Conservation (phyloP, 2,888 invertebrate species). For the Lepidocyrtinus sp. region DNA sequence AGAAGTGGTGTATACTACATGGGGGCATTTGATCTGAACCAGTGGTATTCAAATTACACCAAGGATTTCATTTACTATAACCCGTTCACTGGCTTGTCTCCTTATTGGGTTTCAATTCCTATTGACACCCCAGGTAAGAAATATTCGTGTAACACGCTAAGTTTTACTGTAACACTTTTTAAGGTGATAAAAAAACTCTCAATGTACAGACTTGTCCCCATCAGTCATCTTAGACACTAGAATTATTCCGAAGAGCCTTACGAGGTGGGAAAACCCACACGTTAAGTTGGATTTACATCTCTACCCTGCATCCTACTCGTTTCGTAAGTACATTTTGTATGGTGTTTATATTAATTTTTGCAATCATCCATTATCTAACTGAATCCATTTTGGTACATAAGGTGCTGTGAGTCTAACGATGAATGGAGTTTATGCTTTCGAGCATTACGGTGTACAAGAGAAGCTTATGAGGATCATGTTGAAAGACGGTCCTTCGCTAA, state of each 20-base stretch:
- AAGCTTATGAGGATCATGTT: conserved; percentile 65
- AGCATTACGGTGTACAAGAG: conserved; percentile 72
- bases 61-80: conserved; percentile 74
- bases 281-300: conserved; percentile 75
- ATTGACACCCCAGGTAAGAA: conserved; percentile 59
- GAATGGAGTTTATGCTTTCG: conserved; percentile 71
- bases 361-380: background rate
- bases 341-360: too few relatives aligned
- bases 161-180: background rate
- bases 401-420: conserved; percentile 65
- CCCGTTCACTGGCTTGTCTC: conserved; percentile 59
- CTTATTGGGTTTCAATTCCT: conserved; percentile 68
- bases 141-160: background rate
- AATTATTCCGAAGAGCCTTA: conserved; percentile 76
- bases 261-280: conserved; percentile 80
- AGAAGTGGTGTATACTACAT: conserved; percentile 65
- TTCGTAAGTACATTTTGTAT: conserved; percentile 76
- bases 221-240: conserved; percentile 74
- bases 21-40: conserved; percentile 87
- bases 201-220: conserved; percentile 18
- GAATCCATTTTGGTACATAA: too few relatives aligned
- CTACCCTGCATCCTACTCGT: conserved; percentile 85
- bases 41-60: conserved; percentile 96
- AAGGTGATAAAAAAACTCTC: background rate
- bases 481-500: conserved; percentile 64